Evolutionary conservation across 1,140 invertebrate genomes (phyloP), one percentile per base, ranked within the genome.

Genomic region (Brachionus paranguensis): DNA sequence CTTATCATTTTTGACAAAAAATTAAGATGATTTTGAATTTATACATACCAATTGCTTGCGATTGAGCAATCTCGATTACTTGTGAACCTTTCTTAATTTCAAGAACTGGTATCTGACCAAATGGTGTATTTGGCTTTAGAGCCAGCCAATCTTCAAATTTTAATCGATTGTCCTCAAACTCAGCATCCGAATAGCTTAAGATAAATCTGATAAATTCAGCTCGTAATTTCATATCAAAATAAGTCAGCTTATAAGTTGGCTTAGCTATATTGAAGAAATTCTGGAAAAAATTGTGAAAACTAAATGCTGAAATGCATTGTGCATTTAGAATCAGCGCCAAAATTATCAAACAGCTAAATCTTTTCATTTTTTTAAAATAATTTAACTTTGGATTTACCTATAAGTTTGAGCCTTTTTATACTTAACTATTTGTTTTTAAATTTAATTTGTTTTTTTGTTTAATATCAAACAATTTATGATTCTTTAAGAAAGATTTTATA

Each of bases 131-230:
- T 12, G 41, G 17, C 24, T 72, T 84, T n/a, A 86, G 37, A 41
- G 70, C 53, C 12, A 84, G 85, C 86, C 86, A 86, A n/a, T 85
- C 27, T 12, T 83, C 78, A 37, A 65, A 50, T 64, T 83, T 83
- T 11, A 87, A 29, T 11, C 86, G 60, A 43, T 86, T 72, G 68
- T 86, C 86, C 70, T 85, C 79, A 55, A 79, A 86, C 12, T 84
- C 47, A 14, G 81, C 74, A 17, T 83, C 85, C 1, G 85, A 78
- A 45, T 86, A 83, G 20, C 85, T 84, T 17, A 86, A 86, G 12
- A 86, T 83, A 45, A 86, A 83, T 55, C 86, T 72, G 24, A 84
- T 84, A 10, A 85, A 78, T 78, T 86, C 84, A 7, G 14, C 84
- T 43, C 53, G 11, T 33, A 65, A 65, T 27, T n/a, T 37, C 3